Base-by-base conservation (phyloP, 2,113 vertebrate genomes). In the Haplochromis burtoni region DNA sequence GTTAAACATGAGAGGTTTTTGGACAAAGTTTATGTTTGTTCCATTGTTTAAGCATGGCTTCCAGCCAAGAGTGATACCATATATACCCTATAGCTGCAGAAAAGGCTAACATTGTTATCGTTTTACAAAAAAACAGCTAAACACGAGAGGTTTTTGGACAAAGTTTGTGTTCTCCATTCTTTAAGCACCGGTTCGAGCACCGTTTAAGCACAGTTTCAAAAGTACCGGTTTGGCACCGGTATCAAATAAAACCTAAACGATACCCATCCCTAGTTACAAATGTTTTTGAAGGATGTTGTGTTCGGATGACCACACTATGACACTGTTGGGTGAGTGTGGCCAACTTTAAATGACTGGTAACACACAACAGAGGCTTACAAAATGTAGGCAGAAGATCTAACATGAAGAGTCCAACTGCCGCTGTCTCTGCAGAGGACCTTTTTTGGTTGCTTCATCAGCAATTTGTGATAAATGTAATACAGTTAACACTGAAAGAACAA, bases 1-100 rank as follows among this genome's bases (percentile, higher is more conserved):
- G 19, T 0, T 53, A n/a, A n/a, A 53, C 49, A n/a, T n/a, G 19
- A 53, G 0, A n/a, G 8, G 8, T 51, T 35, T 35, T 35, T 35
- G 33, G 33, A 35, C 33, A 35, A 35, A 35, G 0, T 35, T 35
- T 2, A 33, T 33, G 33, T 35, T 35, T 35, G 9, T 35, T 1
- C 49, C 49, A 51, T n/a, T 51, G 3, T 51, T 51, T 1, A 51
- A n/a, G 4, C 17, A 10, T 17, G 5, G 49, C 8, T 51, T 51
- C 5, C 1, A 49, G 47, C 17, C 47, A 49, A 51, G 47, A 51
- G 47, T 51, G 47, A 9, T 51, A 19, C 47, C 47, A 19, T 19
- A 19, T 19, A 49, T 49, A 1, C 8, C 49, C 49, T 5, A 10
- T 2, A 51, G 8, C 49, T 51, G 49, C 0, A n/a, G 9, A 53